Percentiles rank a stretch among this genome's conserved stretches.
Conservation (phyloP, 1,140 invertebrate genomes). For the Bathynomus jamesi region DNA sequence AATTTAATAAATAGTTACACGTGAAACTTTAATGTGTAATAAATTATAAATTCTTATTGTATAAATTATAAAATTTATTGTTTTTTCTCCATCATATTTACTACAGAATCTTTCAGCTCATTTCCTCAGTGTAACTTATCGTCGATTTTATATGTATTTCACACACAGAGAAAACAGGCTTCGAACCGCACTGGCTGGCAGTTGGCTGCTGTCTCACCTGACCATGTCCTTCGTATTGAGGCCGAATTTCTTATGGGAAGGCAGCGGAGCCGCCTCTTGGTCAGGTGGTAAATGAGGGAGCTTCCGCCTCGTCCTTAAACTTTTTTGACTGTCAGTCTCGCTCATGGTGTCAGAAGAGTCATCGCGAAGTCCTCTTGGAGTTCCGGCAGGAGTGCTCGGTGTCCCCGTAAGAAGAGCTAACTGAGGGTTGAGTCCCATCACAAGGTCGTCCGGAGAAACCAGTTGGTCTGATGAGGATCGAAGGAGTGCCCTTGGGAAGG, state of each 20-base stretch:
- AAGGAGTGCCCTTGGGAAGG: slow-evolving; percentile 25
- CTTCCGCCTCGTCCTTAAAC: slow-evolving; percentile 50
- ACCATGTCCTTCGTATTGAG: slow-evolving; percentile 40
- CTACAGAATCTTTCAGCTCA: no score
- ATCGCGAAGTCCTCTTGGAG: slow-evolving; percentile 38
- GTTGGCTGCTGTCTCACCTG: slow-evolving; percentile 40
- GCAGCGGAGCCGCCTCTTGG: slow-evolving; percentile 50
- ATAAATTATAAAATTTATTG: no score
- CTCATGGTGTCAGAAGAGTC: slow-evolving; percentile 51
- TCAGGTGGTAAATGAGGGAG: slow-evolving; percentile 52
- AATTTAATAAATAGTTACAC: no score
- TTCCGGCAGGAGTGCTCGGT: slow-evolving; percentile 29
- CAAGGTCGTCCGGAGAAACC: slow-evolving; percentile 27
- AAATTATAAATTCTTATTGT: no score
- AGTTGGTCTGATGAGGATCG: slow-evolving; percentile 31
- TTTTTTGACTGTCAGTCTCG: slow-evolving; percentile 50
- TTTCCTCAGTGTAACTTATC: no score
- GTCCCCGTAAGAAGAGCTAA: slow-evolving; percentile 30
- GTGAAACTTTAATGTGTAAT: no score
- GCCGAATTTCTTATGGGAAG: slow-evolving; percentile 44
- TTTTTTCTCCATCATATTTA: no score
- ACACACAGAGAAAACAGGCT: no score
- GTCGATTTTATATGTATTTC: no score
- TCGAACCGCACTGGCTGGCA: no score
- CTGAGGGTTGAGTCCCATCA: slow-evolving; percentile 23